Base-by-base conservation (phyloP, 2,888 invertebrate species). In the Himalopsyche japonica region DNA sequence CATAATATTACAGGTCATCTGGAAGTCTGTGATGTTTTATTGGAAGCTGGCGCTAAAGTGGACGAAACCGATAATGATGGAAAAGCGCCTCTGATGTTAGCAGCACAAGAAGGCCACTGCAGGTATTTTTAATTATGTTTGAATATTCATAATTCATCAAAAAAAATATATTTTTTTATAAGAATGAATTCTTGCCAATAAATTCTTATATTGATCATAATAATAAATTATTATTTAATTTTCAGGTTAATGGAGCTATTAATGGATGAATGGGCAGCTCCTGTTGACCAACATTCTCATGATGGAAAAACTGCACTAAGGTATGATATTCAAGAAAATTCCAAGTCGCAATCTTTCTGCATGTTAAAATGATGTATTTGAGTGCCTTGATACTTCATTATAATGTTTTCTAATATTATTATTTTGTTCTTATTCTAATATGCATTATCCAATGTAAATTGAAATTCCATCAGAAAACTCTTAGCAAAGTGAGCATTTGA, bases 11-110 rank as follows among this genome's bases (percentile, higher is more conserved):
- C 87, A 93, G 96, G 98, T 15, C 98, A 98, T 89, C 91, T 94
- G 81, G 96, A 96, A 89, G 97, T 97, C 0, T 95, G 96, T 88
- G 95, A 96, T 88, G 95, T 95, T 0, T 90, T 97, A 0, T 90
- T 98, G 0, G 97, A 98, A 89, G 97, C 97, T 0, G 98, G 98
- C 0, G 97, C 97, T 0, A 95, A 96, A 89, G 95, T 97, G 12
- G 97, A 97, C 89, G 97, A 97, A 89, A 95, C 96, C 7, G 98
- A 98, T 90, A 98, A 98, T 89, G 97, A 98, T 88, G 98, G 98
- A 0, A 97, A 97, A 89, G 96, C 96, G 0, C 95, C 97, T 0
- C 90, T 98, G 49, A 96, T 98, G 91, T 91, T 98, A 85, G 97
- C 98, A 0, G 96, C 98, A 0, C 98, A 98, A 89, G 98, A 97